Conservation (phyloP, 2,797 vertebrate genomes). For the Sciurus vulgaris region DNA sequence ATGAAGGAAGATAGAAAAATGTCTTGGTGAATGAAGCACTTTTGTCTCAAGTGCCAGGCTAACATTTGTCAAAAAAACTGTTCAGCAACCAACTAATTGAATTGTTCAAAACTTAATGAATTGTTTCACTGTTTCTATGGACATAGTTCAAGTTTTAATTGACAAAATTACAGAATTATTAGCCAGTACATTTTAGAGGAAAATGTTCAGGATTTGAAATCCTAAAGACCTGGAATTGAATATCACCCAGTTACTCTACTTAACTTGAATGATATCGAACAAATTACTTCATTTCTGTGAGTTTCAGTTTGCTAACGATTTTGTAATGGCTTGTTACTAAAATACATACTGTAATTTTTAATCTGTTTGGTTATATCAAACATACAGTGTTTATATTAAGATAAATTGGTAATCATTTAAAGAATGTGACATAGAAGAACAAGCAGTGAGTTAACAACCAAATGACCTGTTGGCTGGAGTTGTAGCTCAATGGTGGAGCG, state of each 20-base stretch:
- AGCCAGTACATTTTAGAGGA: not conserved
- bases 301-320: not conserved
- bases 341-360: not conserved
- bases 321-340: not conserved
- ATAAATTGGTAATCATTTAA: slow-evolving; percentile 3
- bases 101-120: slow-evolving; percentile 9
- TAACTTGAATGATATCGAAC: not conserved
- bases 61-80: slow-evolving; percentile 3
- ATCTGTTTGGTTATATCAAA: not conserved
- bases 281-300: slow-evolving; percentile 32
- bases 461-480: too few relatives aligned
- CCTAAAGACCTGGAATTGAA: not conserved
- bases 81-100: not conserved
- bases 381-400: not conserved
- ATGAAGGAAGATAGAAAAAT: not conserved
- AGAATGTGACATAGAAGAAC: not conserved
- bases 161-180: slow-evolving; percentile 29
- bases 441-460: not conserved
- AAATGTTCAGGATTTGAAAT: not conserved
- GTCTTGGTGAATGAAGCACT: not conserved
- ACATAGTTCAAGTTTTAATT: slow-evolving; percentile 12
- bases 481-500: too few relatives aligned
- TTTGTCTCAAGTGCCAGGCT: not conserved
- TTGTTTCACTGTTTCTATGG: slow-evolving; percentile 15
- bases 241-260: not conserved